Evolutionary conservation across 1,140 invertebrate species (phyloP), one percentile per base, ranked within the genome.

Genomic region (Philotrypesis tridentata): DNA sequence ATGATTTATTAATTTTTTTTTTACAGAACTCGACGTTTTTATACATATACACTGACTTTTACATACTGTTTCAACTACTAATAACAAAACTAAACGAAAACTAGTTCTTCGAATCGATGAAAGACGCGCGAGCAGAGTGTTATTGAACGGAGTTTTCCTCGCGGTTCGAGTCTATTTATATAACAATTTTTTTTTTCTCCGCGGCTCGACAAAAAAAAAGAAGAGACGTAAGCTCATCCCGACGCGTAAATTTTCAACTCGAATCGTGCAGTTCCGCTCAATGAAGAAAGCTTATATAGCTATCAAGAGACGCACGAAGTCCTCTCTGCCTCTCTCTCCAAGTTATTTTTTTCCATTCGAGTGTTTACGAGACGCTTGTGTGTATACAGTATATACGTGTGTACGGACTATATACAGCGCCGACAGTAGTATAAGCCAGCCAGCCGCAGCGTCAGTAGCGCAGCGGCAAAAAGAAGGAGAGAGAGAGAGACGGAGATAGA

Each of bases 281-380:
- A 25, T 37, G 27, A 76, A 40, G 60, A 37, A 40, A 76, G 65
- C 9, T 27, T 31, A 65, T 48, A 3, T 55, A 4, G 55, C 3
- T 65, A n/a, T n/a, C n/a, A 14, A 67, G 33, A 77, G 6, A 77
- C 37, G 33, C 40, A 33, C 63, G 67, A 70, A 2, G 40, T 43
- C 12, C 40, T 43, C 40, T 43, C 40, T 43, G 5, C 2, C 12
- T n/a, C 21, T 55, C 48, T 55, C 21, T 55, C 17, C 17, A 55
- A 29, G 65, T 77, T 77, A 77, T 82, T 79, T 37, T 78, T 61
- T 72, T 82, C n/a, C 40, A 17, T 65, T 37, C 25, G 31, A 75
- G 25, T 60, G 65, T 70, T 76, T 75, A 81, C 29, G 80, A 70
- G 73, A 48, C 67, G 43, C 67, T 29, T 77, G 63, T 70, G 23